These are phyloP conservation scores for Rosalia funebris DNA, from an alignment of 2,888 invertebrate genomes.

Conservation along the genomic window DNA sequence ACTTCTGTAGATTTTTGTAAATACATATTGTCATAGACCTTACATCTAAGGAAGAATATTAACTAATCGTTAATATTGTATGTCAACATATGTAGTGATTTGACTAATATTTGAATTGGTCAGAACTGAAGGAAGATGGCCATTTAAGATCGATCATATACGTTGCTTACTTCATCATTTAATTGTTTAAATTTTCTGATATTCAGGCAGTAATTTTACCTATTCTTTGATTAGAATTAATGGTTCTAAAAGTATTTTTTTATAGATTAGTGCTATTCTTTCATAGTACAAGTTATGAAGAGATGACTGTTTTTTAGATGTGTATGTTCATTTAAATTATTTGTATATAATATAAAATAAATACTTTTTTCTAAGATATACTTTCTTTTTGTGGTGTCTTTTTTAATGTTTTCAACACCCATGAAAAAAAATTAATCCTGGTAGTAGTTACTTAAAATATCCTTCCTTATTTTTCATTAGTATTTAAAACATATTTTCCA, in stretches of 20 bases:
- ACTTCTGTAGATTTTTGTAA: slow-evolving; percentile 2
- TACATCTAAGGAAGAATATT: not conserved
- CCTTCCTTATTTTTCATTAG: too few relatives aligned
- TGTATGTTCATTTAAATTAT: slow-evolving; percentile 23
- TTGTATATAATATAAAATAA: slow-evolving; percentile 26
- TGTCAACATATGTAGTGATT: too few relatives aligned
- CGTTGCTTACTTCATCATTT: too few relatives aligned
- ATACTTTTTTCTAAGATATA: slow-evolving; percentile 9
- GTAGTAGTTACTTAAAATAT: too few relatives aligned
- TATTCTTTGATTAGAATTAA: slow-evolving; percentile 14
- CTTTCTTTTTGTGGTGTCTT: slow-evolving; percentile 18
- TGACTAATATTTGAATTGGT: too few relatives aligned
- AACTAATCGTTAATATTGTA: not conserved
- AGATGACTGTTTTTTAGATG: slow-evolving; percentile 2
- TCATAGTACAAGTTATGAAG: slow-evolving; percentile 19
- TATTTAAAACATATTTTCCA: too few relatives aligned
- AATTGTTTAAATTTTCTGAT: not conserved
- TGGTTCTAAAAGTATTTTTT: slow-evolving; percentile 13
- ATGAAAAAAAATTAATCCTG: too few relatives aligned
- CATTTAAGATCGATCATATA: too few relatives aligned
- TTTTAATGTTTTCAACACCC: slow-evolving; percentile 9
- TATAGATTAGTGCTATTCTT: slow-evolving; percentile 18
- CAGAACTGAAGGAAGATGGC: too few relatives aligned
- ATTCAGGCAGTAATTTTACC: slow-evolving; percentile 9
- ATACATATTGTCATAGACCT: not conserved